These are phyloP conservation scores for Alfaro cultratus DNA, from an alignment of 2,797 vertebrate species.

Conservation along the genomic window DNA sequence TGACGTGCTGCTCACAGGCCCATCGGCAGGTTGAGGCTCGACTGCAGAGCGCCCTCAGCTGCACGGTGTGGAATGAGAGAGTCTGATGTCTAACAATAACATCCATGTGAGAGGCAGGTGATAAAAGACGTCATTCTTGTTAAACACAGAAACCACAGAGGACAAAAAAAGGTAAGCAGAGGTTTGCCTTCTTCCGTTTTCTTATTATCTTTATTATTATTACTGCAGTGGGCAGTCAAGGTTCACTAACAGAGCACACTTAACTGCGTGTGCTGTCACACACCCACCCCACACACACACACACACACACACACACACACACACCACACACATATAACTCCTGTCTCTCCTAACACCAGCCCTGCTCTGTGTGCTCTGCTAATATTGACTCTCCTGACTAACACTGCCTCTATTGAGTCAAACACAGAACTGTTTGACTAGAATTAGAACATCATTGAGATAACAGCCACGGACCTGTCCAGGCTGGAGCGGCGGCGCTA, in stretches of 20 bases:
- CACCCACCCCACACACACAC: constrained; percentile 41
- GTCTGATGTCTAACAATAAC: constrained; percentile 58
- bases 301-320: constrained; percentile 35
- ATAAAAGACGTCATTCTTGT: constrained; percentile 68
- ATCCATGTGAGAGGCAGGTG: constrained; percentile 51
- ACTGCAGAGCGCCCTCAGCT: constrained; percentile 21
- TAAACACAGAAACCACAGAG: constrained; percentile 61
- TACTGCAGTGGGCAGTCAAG: constrained; percentile 70
- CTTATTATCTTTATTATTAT: constrained; percentile 75
- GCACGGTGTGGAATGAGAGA: constrained; percentile 22
- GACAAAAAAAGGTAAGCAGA: constrained; percentile 57
- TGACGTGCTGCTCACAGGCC: constrained; percentile 41
- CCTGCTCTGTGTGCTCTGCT: constrained; percentile 88
- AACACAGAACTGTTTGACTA: constrained; percentile 87
- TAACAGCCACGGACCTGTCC: constrained; percentile 80
- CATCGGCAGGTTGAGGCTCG: constrained; percentile 55
- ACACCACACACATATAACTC: constrained; percentile 39
- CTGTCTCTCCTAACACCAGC: constrained; percentile 84
- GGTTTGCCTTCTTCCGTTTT: constrained; percentile 73
- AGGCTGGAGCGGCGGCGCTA: constrained; percentile 58
- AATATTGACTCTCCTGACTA: constrained; percentile 95
- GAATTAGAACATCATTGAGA: constrained; percentile 88
- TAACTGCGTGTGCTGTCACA: constrained; percentile 64
- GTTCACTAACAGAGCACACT: constrained; percentile 75
- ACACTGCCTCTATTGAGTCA: constrained; percentile 89